phyloP scores from a whole-genome alignment of 2,113 vertebrate species.

The Bagarius yarrelli region DNA sequence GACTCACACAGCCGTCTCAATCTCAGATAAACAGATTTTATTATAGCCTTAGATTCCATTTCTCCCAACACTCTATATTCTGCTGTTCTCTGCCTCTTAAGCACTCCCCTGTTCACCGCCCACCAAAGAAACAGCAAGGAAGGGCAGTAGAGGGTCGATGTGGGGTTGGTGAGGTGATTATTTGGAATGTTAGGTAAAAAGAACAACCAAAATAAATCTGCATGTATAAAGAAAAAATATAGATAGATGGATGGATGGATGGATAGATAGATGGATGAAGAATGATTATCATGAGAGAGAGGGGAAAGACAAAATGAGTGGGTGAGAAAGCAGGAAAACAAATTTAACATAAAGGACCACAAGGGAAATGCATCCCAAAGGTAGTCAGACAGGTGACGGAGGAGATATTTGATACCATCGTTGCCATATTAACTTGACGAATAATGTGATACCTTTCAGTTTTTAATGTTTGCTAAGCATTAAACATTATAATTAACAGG shows the following conservation, averaged over 20 bases:
- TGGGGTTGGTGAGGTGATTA: slow-evolving; percentile 22
- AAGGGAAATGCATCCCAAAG: slow-evolving; percentile 30
- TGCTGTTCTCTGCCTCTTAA: slow-evolving; percentile 51
- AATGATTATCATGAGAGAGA: no score
- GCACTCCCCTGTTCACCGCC: slow-evolving; percentile 72
- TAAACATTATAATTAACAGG: background rate
- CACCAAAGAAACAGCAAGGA: slow-evolving; percentile 64
- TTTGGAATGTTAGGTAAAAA: slow-evolving; percentile 9
- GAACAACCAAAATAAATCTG: slow-evolving; percentile 3
- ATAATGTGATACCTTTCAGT: background rate
- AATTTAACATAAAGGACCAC: slow-evolving; percentile 43
- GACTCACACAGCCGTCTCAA: slow-evolving; percentile 57
- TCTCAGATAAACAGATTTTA: slow-evolving; percentile 69
- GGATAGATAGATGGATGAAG: slow-evolving; percentile 27
- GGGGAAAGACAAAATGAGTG: slow-evolving; percentile 29
- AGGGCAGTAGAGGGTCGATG: background rate
- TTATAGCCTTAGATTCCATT: slow-evolving; percentile 69
- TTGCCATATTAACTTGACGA: background rate
- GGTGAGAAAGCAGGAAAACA: slow-evolving; percentile 45
- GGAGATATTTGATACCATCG: slow-evolving; percentile 20
- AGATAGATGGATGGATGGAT: background rate
- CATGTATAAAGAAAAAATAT: background rate
- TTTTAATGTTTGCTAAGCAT: background rate
- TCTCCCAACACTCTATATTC: slow-evolving; percentile 62
- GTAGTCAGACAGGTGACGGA: background rate